phyloP scores from a whole-genome alignment of 1,140 invertebrate genomes.

The Drosophila varians region DNA sequence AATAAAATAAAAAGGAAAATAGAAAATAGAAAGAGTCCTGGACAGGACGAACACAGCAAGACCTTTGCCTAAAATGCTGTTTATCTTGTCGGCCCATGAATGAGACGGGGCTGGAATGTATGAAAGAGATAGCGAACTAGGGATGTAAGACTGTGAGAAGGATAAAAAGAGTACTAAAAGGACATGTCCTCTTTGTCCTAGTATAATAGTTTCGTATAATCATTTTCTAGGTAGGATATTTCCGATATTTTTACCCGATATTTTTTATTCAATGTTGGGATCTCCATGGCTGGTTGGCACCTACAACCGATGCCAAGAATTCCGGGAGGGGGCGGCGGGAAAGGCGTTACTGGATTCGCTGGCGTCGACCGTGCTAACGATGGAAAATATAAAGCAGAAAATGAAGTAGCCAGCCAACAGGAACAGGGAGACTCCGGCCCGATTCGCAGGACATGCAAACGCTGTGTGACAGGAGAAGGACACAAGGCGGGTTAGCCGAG shows the following conservation, averaged over 20 bases:
- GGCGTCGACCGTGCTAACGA: slow-evolving; percentile 45
- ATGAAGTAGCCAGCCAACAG: slow-evolving; percentile 68
- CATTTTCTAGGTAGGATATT: not conserved
- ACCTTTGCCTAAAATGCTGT: slow-evolving; percentile 78
- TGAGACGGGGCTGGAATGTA: slow-evolving; percentile 19
- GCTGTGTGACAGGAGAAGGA: slow-evolving; percentile 40
- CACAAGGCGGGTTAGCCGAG: not conserved
- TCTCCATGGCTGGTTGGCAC: slow-evolving; percentile 9
- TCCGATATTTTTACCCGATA: not conserved
- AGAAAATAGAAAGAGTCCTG: slow-evolving; percentile 39
- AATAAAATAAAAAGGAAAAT: not conserved
- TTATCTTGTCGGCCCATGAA: slow-evolving; percentile 63
- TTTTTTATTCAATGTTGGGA: not conserved
- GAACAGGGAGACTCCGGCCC: slow-evolving; percentile 22
- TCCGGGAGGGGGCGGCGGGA: slow-evolving; percentile 1
- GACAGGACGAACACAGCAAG: slow-evolving; percentile 39
- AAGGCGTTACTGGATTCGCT: slow-evolving; percentile 19
- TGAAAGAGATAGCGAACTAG: slow-evolving; percentile 3
- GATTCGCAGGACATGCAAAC: slow-evolving; percentile 54
- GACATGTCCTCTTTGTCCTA: no score
- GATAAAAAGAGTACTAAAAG: no score
- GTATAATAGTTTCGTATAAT: no score
- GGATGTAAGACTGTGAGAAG: no score
- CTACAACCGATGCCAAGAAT: slow-evolving; percentile 61
- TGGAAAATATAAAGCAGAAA: slow-evolving; percentile 69